Base-by-base conservation (phyloP, 2,113 vertebrate genomes). In the Lipotes vexillifer region DNA sequence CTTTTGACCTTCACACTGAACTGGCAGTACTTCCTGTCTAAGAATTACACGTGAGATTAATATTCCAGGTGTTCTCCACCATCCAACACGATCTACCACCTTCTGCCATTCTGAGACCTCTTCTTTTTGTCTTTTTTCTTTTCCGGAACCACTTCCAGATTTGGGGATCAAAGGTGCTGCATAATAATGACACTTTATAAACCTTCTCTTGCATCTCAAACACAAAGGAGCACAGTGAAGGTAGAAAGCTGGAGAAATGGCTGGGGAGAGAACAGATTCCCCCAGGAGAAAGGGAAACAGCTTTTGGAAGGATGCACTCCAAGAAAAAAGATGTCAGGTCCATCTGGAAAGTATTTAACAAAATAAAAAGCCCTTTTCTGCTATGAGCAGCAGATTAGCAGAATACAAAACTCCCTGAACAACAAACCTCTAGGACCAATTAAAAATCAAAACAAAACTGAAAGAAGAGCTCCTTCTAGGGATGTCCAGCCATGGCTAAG, bases 301-400 rank as follows among this genome's bases (percentile, higher is more conserved):
- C 8, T 88, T 92, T 94, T 81, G 69, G 71, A 95, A 86, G 21
- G 41, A 93, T 31, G 6, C 27, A 88, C 57, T 84, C 77, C 36
- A 52, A 52, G 15, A 29, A 83, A 95, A 84, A 57, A 31, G 52
- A 84, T 44, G 69, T 33, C 9, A 5, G 36, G 65, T 41, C 93
- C 94, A 90, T 95, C 83, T 95, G 96, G 93, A 96, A 97, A 90
- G 14, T 29, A 96, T 85, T 55, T 57, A 85, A 92, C 69, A 96
- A 93, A 96, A 95, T 44, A 96, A 95, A 98, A 97, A 92, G 55
- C 23, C 13, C 38, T 38, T 92, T 93, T 72, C 87, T 71, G 90
- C 65, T 29, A 65, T 1, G 33, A 86, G 78, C 80, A 90, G 44
- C 61, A 93, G 68, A 97, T 86, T 41, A 95, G 31, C 74, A 91